Base-by-base conservation (phyloP, 2,113 vertebrate species). In the Nesogale talazaci region DNA sequence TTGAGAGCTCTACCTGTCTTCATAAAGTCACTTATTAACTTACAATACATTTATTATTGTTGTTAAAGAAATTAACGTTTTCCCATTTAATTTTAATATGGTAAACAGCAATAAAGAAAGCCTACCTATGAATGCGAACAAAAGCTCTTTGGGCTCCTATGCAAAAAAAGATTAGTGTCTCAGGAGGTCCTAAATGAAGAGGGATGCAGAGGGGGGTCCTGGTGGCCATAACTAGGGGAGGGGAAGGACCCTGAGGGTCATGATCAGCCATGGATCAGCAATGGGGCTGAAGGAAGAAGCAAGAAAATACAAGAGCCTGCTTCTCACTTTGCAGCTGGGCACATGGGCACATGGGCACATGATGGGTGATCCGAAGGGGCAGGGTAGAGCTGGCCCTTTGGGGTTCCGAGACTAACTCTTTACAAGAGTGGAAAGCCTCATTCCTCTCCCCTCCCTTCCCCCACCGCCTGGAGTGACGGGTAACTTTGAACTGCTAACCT, bases 121-220 rank as follows among this genome's bases (percentile, higher is more conserved):
- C 46, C 46, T 52, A 52, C 46, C 10, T 52, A 52, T 52, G 46
- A 12, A 52, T 52, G 36, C 52, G 63, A 78, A 52, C 74, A 80
- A 89, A 89, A 85, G 52, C n/a, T 84, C 75, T 72, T n/a, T 67
- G 67, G 29, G 29, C 3, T 34, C 34, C 31, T 81, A 67, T n/a
- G 46, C 46, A 19, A 9, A 80, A 9, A 80, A 34, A 63, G 36
- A 12, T 63, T 25, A 61, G 56, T n/a, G n/a, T n/a, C n/a, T n/a
- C n/a, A n/a, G n/a, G n/a, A n/a, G n/a, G n/a, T n/a, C n/a, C n/a
- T n/a, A n/a, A n/a, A n/a, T n/a, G n/a, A n/a, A n/a, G n/a, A n/a
- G n/a, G n/a, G n/a, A n/a, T n/a, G n/a, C n/a, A n/a, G n/a, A n/a
- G n/a, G n/a, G n/a, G n/a, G n/a, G n/a, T n/a, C n/a, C 72, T 63